phyloP scores from a whole-genome alignment of 2,888 invertebrate genomes.

The Eristalis pertinax region DNA sequence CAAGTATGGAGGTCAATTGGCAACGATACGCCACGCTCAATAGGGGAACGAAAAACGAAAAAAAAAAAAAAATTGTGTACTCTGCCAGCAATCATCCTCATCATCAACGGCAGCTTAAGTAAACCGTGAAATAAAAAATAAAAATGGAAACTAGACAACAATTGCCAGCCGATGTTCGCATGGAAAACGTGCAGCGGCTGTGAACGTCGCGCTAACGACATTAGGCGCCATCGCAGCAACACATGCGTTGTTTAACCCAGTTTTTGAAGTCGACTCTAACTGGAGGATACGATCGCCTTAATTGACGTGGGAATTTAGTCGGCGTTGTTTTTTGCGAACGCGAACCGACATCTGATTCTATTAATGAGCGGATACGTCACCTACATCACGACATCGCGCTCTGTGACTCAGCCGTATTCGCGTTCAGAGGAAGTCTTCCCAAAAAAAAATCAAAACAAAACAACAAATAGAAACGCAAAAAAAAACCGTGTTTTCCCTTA shows the following conservation, averaged over 20 bases:
- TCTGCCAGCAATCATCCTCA: constrained; percentile 25
- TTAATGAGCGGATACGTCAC: neutral
- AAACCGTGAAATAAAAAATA: constrained; percentile 23
- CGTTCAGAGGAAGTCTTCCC: neutral
- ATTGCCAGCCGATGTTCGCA: constrained; percentile 52
- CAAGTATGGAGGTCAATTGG: constrained; percentile 68
- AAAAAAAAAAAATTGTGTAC: constrained; percentile 30
- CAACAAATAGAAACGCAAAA: too few relatives aligned
- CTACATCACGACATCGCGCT: neutral
- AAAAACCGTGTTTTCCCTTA: neutral
- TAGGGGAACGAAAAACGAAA: neutral
- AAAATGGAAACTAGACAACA: constrained; percentile 6
- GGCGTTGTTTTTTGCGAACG: neutral
- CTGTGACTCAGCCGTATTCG: neutral
- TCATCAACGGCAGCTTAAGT: constrained; percentile 35
- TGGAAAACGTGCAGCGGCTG: constrained; percentile 18
- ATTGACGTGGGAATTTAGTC: constrained; percentile 59
- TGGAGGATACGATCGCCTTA: constrained; percentile 39
- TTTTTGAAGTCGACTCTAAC: constrained; percentile 20
- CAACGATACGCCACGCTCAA: constrained; percentile 53
- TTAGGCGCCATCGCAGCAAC: constrained; percentile 35
- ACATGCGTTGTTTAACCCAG: constrained; percentile 50
- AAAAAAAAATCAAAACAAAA: neutral
- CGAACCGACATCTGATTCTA: neutral
- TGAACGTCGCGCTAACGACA: constrained; percentile 29